phyloP scores from a whole-genome alignment of 2,113 vertebrate genomes.

The Ageneiosus marmoratus region DNA sequence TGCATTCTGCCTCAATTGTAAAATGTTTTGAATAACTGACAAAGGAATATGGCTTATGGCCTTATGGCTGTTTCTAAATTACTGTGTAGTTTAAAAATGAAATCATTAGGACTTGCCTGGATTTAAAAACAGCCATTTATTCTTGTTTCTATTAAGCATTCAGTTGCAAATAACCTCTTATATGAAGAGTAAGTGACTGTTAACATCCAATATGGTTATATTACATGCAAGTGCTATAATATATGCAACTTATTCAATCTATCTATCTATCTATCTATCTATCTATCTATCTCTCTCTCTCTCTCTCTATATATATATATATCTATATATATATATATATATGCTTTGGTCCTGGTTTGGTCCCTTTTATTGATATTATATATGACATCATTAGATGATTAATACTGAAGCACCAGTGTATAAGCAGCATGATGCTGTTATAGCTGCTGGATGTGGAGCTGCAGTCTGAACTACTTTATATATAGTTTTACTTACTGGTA shows the following conservation, averaged over 20 bases:
- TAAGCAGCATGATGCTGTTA: no score
- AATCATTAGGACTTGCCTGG: background rate
- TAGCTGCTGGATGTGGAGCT: no score
- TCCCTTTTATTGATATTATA: no score
- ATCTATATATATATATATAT: no score
- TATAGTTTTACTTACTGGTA: no score
- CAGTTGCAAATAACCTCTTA: background rate
- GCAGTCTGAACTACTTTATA: no score
- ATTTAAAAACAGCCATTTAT: conserved; percentile 7
- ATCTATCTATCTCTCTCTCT: no score
- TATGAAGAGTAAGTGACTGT: conserved; percentile 12
- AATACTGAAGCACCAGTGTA: no score
- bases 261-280: background rate
- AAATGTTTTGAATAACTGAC: background rate
- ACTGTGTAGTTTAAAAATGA: background rate
- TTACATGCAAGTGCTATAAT: background rate
- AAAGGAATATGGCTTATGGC: background rate
- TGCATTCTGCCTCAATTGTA: background rate
- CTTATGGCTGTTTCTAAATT: background rate
- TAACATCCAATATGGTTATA: background rate
- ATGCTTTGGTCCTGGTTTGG: no score
- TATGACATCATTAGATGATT: no score
- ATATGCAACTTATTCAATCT: conserved; percentile 18
- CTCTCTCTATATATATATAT: no score
- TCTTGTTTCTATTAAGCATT: background rate